Evolutionary conservation across 2,888 invertebrate genomes (phyloP), one percentile per base, ranked within the genome.

Genomic region (Teinopalpus imperialis): DNA sequence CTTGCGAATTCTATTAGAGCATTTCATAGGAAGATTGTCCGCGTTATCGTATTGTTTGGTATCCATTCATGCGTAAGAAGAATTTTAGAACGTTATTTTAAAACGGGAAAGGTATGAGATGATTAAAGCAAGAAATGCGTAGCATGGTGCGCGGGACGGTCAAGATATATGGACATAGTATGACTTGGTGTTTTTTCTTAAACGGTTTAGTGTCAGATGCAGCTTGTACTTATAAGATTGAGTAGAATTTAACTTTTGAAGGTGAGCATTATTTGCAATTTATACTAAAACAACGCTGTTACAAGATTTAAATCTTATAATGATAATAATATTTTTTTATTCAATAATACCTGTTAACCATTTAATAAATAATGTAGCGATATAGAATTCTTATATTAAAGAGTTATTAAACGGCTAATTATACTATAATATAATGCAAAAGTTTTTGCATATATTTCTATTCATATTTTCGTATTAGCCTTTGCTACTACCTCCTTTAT

Each of bases 1-100:
- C 82, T 85, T 83, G 85, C 83, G 78, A 76, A 79, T 76, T 78
- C 59, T 56, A 65, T 69, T 71, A 63, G 64, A 53, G 51, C 48
- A 48, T 50, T 52, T 55, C 44, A 35, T 48, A 42, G 46, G 47
- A 34, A 34, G 40, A 40, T 52, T 53, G n/a, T n/a, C 54, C 53
- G 46, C 47, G 46, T 52, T 56, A 51, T 56, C 45, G 41, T 48
- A 46, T 55, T 49, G 49, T 57, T 56, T 43, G 26, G 39, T 20
- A 52, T 54, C 55, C 60, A 65, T 64, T 60, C 66, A 54, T 9
- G 34, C 51, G 49, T 49, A 48, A 55, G 44, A 30, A 41, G 23
- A 52, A 57, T 49, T 51, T 30, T 43, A 23, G 9, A 35, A 12
- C 18, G 36, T 26, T 40, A 29, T 47, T 16, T 27, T 29, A 14